A percentile compares a stretch with the other conserved stretches of the same genome.
phyloP scores from a whole-genome alignment of 2,113 vertebrate genomes.

The Menura novaehollandiae region DNA sequence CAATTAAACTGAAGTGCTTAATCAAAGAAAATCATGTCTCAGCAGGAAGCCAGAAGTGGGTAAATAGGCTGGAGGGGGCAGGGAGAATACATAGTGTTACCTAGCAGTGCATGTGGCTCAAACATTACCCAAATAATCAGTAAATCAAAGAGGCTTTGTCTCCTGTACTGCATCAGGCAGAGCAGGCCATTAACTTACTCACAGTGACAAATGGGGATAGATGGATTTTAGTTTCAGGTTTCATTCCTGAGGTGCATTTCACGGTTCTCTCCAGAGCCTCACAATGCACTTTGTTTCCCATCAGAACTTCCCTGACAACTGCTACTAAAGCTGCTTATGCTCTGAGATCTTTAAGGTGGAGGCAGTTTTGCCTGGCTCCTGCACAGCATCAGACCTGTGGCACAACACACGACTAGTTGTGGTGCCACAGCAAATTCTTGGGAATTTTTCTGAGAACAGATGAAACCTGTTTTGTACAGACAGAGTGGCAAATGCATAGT shows the following conservation, averaged over 20 bases:
- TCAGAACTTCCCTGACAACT: not conserved
- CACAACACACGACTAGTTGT: accelerated
- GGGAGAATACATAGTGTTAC: not conserved
- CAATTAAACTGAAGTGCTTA: conserved; percentile 29
- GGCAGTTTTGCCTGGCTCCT: not conserved
- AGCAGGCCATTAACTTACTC: conserved; percentile 12
- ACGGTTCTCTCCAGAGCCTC: not conserved
- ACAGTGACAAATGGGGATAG: not conserved
- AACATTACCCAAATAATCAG: not conserved
- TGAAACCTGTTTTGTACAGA: not conserved
- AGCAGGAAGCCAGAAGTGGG: not conserved
- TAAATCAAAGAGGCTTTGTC: conserved; percentile 13
- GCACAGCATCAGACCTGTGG: not conserved
- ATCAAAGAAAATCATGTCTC: conserved; percentile 38
- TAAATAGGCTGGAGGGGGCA: not conserved
- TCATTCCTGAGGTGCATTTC: conserved; percentile 12
- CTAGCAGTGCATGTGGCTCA: not conserved
- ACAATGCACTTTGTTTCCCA: not conserved
- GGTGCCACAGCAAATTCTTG: not conserved
- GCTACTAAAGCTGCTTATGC: not conserved
- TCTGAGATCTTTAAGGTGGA: not conserved
- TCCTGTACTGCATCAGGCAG: not conserved
- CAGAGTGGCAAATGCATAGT: accelerated
- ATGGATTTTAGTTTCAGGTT: conserved; percentile 5
- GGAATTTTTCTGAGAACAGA: not conserved